A percentile compares a stretch with the other conserved stretches of the same genome.
phyloP scores from a whole-genome alignment of 2,113 vertebrate genomes.

The Colinus virginianus region DNA sequence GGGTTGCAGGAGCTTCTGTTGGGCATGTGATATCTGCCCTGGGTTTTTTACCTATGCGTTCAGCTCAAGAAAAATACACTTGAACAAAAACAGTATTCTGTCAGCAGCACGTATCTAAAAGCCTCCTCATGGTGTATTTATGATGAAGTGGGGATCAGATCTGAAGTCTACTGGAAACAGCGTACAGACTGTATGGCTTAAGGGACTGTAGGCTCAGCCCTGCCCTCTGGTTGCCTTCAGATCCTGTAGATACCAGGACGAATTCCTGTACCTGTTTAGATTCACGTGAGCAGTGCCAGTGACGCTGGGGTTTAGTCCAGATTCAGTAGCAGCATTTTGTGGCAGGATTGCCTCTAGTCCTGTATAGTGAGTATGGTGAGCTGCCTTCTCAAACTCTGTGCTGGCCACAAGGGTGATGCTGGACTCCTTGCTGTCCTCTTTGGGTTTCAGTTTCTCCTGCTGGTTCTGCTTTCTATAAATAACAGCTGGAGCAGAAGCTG shows the following conservation, averaged over 20 bases:
- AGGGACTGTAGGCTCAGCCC: not conserved
- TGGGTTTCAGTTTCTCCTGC: conserved; percentile 23
- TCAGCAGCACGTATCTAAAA: not conserved
- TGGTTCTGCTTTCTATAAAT: conserved; percentile 53
- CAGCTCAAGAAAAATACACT: not conserved
- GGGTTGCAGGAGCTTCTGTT: not conserved
- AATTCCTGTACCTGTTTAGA: not conserved
- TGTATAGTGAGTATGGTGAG: not conserved
- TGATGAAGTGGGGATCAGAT: not conserved
- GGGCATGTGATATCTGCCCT: accelerated
- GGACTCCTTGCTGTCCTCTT: accelerated
- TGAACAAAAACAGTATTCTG: not conserved
- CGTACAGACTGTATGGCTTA: not conserved
- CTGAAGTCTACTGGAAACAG: not conserved
- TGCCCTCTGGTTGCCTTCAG: not conserved
- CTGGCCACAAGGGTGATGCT: not conserved
- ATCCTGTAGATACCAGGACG: not conserved
- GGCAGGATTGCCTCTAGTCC: not conserved
- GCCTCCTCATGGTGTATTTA: not conserved
- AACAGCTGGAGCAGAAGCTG: not conserved
- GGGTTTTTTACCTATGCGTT: not conserved
- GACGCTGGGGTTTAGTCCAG: not conserved
- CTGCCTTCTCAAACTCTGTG: not conserved
- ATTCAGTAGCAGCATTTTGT: not conserved
- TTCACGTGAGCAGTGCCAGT: not conserved